Percentiles rank a stretch among this genome's conserved stretches.
phyloP scores from a whole-genome alignment of 2,113 vertebrate species.

The Eclectus roratus region DNA sequence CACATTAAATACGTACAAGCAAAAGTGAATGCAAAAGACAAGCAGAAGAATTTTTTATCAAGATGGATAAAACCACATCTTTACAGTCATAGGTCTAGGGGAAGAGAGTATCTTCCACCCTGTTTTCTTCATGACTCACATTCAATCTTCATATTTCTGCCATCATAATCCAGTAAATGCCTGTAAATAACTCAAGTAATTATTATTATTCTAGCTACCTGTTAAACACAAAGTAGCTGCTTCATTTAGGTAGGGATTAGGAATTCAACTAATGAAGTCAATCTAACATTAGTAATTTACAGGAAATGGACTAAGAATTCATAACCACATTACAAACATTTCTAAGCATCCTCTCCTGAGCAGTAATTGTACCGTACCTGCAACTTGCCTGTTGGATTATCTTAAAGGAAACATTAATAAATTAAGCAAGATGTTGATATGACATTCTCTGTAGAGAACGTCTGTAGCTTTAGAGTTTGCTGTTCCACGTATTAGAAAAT shows the following conservation, averaged over 20 bases:
- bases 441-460: background rate
- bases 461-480: background rate
- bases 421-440: background rate
- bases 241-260: background rate
- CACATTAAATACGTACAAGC: background rate
- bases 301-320: background rate
- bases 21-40: background rate
- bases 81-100: background rate
- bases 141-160: background rate
- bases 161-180: background rate
- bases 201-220: background rate
- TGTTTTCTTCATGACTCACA: background rate
- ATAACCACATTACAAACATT: background rate
- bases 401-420: background rate
- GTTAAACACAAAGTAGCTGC: background rate
- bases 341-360: background rate
- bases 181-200: background rate
- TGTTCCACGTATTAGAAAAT: background rate
- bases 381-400: background rate
- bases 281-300: background rate
- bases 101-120: background rate
- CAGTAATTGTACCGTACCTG: background rate
- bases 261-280: background rate
- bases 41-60: background rate
- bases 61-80: background rate